phyloP scores from a whole-genome alignment of 2,888 invertebrate genomes.

The Cerastis rubricosa region DNA sequence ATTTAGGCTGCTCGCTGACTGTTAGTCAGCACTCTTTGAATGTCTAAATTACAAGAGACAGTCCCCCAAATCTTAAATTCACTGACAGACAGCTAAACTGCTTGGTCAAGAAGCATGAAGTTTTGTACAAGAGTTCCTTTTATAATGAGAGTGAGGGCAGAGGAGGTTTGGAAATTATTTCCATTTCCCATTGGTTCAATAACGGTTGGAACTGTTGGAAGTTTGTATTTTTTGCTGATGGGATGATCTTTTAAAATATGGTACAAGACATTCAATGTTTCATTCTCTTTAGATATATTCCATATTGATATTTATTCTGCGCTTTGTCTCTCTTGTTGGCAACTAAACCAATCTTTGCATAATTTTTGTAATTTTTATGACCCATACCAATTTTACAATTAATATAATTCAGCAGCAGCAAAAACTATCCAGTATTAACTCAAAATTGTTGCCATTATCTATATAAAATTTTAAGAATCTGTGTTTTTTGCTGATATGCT shows the following conservation, averaged over 20 bases:
- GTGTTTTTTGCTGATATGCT: neutral
- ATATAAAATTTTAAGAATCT: too few relatives aligned
- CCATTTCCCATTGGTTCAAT: neutral
- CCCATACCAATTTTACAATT: neutral
- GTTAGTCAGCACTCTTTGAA: neutral
- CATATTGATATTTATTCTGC: neutral
- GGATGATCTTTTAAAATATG: neutral
- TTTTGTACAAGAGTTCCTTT: neutral
- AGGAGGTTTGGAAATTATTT: neutral
- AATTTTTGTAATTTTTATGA: neutral
- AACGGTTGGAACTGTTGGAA: neutral
- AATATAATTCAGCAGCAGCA: neutral
- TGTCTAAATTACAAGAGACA: neutral
- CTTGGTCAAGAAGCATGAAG: neutral
- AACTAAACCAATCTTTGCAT: neutral
- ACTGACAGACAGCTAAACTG: neutral
- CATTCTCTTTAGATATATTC: neutral
- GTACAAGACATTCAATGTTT: neutral
- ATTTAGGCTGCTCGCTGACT: neutral
- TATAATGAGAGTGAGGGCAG: neutral
- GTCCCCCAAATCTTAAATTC: conserved; percentile 1
- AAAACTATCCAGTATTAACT: neutral
- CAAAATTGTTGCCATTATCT: neutral
- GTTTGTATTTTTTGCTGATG: neutral
- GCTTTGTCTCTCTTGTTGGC: neutral